Evolutionary conservation across 2,888 invertebrate species (phyloP), one percentile per base, ranked within the genome.

Genomic region (Noctua fimbriata): DNA sequence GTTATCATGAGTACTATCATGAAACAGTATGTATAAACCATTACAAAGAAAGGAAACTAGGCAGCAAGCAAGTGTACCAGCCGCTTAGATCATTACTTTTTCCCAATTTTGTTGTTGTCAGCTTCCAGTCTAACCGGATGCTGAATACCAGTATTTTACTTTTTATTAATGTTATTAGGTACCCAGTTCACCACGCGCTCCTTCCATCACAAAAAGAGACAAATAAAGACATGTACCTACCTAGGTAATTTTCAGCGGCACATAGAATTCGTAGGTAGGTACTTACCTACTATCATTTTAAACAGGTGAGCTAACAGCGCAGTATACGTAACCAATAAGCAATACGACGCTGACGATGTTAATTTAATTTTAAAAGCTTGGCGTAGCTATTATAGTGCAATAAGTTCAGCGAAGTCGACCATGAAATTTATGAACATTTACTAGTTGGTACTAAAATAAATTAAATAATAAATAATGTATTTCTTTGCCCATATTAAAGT

Each of bases 401-500:
- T 72, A 73, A 21, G 70, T 80, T 79, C 47, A 70, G 24, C 18
- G 65, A 55, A 73, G 18, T 60, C 72, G 77, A 69, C 47, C 73
- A 72, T 58, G 44, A 69, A 72, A 81, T 52, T 66, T 66, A 82
- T 69, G 52, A 76, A 36, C 65, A 72, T 63, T 41, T 24, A 28
- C 69, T 69, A 10, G 7, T 49, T 32, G n/a, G 63, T n/a, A 65
- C 24, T 71, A 74, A 69, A 81, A 69, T 73, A 63, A 75, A 73
- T 55, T 63, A 24, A 52, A 63, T 69, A 81, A 67, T 67, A 24
- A 52, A 63, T 69, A 81, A 67, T 55, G 36, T 76, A 73, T 76
- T 78, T 72, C 52, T 70, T 78, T 77, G 66, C 69, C 63, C 69
- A 72, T 58, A 75, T 74, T 79, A 76, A 74, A 74, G 87, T 93